A percentile compares a stretch with the other conserved stretches of the same genome.
phyloP scores from a whole-genome alignment of 2,797 vertebrate genomes.

The Podargus strigoides region DNA sequence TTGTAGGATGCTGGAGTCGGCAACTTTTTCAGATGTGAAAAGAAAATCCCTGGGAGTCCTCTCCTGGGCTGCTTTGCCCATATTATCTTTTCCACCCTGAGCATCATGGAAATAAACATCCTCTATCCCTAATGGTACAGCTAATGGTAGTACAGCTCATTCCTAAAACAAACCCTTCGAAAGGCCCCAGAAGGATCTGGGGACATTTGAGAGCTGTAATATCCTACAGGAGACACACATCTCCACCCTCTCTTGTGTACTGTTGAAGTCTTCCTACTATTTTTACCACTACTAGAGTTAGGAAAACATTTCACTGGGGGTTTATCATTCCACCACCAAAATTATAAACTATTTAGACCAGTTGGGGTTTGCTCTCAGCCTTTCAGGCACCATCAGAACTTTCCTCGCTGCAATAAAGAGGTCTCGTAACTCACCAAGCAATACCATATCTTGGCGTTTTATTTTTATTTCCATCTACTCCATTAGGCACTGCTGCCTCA shows the following conservation, averaged over 20 bases:
- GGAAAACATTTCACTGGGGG: slow-evolving; percentile 50
- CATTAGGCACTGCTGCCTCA: background rate
- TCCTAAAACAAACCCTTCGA: slow-evolving; percentile 51
- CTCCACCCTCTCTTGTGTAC: slow-evolving; percentile 29
- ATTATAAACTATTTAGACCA: slow-evolving; percentile 52
- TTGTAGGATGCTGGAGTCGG: background rate
- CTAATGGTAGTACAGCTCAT: background rate
- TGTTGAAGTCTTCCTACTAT: slow-evolving; percentile 18
- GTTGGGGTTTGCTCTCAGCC: slow-evolving; percentile 32
- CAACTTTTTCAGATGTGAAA: slow-evolving; percentile 8
- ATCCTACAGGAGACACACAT: slow-evolving; percentile 29
- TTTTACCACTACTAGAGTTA: slow-evolving; percentile 32
- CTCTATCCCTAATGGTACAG: slow-evolving; percentile 7
- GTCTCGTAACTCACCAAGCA: background rate
- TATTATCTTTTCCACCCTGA: background rate
- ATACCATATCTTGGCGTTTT: background rate
- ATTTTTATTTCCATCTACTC: background rate
- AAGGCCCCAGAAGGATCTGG: slow-evolving; percentile 36
- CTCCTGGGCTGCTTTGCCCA: background rate
- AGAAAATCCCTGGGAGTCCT: slow-evolving; percentile 9
- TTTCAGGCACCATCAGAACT: slow-evolving; percentile 30
- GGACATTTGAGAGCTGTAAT: slow-evolving; percentile 9
- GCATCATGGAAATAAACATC: slow-evolving; percentile 11
- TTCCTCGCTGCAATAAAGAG: background rate
- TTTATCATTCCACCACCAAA: slow-evolving; percentile 58